Percentiles rank a stretch among this genome's conserved stretches.
Evolutionary conservation across 2,888 invertebrate species (phyloP).

Genomic region (Chelonus formosanus): DNA sequence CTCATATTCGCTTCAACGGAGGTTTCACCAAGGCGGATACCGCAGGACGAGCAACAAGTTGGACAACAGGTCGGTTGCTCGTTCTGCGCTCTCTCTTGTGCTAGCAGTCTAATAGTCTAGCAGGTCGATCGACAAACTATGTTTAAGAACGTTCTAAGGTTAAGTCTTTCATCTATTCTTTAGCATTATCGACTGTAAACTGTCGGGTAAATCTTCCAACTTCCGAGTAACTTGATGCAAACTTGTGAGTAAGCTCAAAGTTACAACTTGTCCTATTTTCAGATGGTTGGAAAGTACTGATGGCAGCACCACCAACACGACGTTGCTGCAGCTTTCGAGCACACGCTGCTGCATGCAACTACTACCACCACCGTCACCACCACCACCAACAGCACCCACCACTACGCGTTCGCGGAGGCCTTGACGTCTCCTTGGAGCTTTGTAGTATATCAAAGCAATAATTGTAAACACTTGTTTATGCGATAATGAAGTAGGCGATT

Average conservation of each 20-base stretch:
- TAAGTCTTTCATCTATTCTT: not conserved
- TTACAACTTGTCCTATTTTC: too few relatives aligned
- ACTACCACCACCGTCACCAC: constrained; percentile 15
- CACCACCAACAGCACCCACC: constrained; percentile 1
- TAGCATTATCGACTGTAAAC: not conserved
- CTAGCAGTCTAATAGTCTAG: too few relatives aligned
- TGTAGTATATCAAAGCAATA: too few relatives aligned
- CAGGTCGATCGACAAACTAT: too few relatives aligned
- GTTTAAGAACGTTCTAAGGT: not conserved
- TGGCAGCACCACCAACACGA: constrained; percentile 16
- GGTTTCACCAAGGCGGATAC: constrained; percentile 32
- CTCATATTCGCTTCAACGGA: constrained; percentile 15
- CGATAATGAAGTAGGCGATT: not conserved
- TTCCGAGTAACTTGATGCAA: too few relatives aligned
- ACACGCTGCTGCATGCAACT: constrained; percentile 18
- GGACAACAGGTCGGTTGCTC: constrained; percentile 62
- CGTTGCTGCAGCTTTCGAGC: constrained; percentile 15
- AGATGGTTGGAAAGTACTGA: not conserved
- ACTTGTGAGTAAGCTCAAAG: too few relatives aligned
- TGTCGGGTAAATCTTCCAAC: too few relatives aligned
- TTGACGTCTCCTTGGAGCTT: not conserved
- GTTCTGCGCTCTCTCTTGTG: constrained; percentile 18
- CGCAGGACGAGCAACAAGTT: constrained; percentile 63
- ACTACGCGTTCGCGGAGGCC: not conserved
- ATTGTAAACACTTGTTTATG: too few relatives aligned